These are phyloP conservation scores for Drosophila paranaensis DNA, from an alignment of 2,888 invertebrate genomes.

Conservation along the genomic window DNA sequence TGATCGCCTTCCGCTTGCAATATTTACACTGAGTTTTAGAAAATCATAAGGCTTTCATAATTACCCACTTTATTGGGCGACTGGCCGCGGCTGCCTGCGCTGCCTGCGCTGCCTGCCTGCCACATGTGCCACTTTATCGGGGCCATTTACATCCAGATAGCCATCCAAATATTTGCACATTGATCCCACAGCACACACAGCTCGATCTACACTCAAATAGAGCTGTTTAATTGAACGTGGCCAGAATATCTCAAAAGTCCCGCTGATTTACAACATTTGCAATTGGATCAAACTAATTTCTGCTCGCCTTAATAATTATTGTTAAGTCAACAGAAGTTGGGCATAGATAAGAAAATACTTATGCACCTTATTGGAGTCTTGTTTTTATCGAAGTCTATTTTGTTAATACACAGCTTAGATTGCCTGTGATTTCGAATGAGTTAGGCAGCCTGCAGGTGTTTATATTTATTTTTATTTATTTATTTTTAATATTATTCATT, in stretches of 20 bases:
- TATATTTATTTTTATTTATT: too few species aligned
- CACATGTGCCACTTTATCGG: conserved; percentile 41
- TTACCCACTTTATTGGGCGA: conserved; percentile 53
- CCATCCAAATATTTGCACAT: conserved; percentile 48
- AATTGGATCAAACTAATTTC: conserved; percentile 1
- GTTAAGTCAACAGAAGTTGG: not conserved
- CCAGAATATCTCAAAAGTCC: not conserved
- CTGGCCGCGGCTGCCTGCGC: conserved; percentile 8
- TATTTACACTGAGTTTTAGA: conserved; percentile 69
- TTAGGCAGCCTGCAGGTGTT: too few species aligned
- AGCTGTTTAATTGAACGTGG: conserved; percentile 22
- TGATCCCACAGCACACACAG: conserved; percentile 17
- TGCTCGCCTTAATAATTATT: not conserved
- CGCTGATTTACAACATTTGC: conserved; percentile 20
- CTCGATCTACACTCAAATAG: conserved; percentile 10
- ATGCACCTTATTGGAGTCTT: too few species aligned
- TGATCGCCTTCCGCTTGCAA: conserved; percentile 72
- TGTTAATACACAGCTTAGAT: too few species aligned
- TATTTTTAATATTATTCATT: too few species aligned
- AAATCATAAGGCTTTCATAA: conserved; percentile 69
- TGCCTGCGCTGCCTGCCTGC: conserved; percentile 22
- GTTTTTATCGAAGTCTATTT: too few species aligned
- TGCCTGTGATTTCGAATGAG: too few species aligned
- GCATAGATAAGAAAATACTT: too few species aligned
- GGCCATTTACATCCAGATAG: conserved; percentile 22